Evolutionary conservation across 2,888 invertebrate species (phyloP).

Genomic region (Antheraea assamensis): DNA sequence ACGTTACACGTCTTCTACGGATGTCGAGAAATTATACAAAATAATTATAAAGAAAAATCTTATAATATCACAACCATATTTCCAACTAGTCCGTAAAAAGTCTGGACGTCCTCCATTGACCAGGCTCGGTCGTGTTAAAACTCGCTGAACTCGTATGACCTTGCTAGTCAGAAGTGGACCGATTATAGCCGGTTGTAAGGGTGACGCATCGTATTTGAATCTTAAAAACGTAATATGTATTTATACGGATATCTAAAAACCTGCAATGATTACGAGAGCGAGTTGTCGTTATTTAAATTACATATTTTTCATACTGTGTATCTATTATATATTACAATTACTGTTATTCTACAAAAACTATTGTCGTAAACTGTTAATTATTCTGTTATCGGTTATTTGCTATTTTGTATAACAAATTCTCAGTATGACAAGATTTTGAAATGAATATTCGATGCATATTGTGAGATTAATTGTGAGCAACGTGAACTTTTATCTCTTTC

Average conservation of each 20-base stretch:
- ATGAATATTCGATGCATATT: too few species aligned
- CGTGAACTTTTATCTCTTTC: too few species aligned
- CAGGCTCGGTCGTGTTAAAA: constrained; percentile 7
- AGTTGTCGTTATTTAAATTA: neutral
- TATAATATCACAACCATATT: neutral
- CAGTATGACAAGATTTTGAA: too few species aligned
- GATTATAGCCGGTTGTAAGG: constrained; percentile 11
- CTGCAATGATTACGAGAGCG: neutral
- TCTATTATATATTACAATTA: too few species aligned
- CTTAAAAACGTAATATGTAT: neutral
- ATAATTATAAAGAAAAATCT: too few species aligned
- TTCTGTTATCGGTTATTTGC: too few species aligned
- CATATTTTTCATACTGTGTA: neutral
- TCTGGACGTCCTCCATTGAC: constrained; percentile 10
- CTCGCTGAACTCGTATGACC: constrained; percentile 14
- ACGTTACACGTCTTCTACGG: too few species aligned
- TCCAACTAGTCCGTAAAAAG: neutral
- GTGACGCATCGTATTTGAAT: constrained; percentile 5
- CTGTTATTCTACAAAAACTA: too few species aligned
- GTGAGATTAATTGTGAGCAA: too few species aligned
- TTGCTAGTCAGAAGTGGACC: constrained; percentile 9
- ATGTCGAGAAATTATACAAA: too few species aligned
- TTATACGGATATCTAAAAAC: neutral
- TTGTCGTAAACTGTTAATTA: too few species aligned
- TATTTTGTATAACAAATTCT: too few species aligned